These are phyloP conservation scores for Aurelia aurita DNA, from an alignment of 30 jellyfish, hydroid and myxozoan genomes.

Conservation along the genomic window DNA sequence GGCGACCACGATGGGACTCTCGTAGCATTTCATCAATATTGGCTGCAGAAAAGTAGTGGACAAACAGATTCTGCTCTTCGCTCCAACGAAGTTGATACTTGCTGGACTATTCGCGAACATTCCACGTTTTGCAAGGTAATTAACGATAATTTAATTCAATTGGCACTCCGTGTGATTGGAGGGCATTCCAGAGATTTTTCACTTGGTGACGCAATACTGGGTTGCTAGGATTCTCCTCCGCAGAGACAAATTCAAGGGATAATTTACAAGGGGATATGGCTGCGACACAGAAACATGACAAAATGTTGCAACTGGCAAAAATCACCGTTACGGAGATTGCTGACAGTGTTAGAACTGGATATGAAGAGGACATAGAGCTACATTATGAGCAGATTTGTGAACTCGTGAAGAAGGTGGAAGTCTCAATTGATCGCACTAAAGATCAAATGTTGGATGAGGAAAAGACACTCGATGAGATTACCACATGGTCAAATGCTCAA, in stretches of 20 bases:
- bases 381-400: constrained; percentile 31
- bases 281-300: constrained; percentile 14
- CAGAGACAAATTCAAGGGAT: constrained; percentile 10
- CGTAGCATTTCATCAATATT: no score
- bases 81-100: no score
- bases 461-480: constrained; percentile 28
- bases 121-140: no score
- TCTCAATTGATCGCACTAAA: constrained; percentile 32
- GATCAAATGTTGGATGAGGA: constrained; percentile 53
- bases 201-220: constrained; percentile 20
- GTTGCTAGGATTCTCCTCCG: constrained; percentile 17
- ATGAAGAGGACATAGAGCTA: constrained; percentile 35
- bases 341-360: neutral
- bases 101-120: no score
- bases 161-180: no score
- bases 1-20: no score
- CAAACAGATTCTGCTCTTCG: no score
- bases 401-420: constrained; percentile 40
- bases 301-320: constrained; percentile 18
- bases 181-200: no score
- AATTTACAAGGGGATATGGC: constrained; percentile 6
- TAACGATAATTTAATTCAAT: no score
- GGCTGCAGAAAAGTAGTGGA: no score
- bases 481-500: constrained; percentile 64
- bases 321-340: constrained; percentile 15